A percentile compares a stretch with the other conserved stretches of the same genome.
Conservation (phyloP, 2,888 invertebrate species). For the Achlya flavicornis region DNA sequence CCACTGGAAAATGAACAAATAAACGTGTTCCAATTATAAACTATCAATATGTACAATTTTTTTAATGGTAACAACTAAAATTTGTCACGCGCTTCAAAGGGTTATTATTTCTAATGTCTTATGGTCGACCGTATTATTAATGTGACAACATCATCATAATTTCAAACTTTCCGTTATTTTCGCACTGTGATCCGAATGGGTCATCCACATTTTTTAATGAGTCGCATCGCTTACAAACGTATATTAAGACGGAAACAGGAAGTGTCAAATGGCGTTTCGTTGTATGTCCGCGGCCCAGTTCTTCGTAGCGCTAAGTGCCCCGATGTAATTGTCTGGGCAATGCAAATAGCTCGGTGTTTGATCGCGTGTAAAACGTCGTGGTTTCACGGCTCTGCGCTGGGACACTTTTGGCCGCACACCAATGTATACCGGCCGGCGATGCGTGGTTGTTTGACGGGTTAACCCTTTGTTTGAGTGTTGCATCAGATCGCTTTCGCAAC, state of each 20-base stretch:
- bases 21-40: slow-evolving; percentile 68
- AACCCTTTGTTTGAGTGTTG: slow-evolving; percentile 42
- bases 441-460: slow-evolving; percentile 60
- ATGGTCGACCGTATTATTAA: background rate
- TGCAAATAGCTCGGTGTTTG: slow-evolving; percentile 72
- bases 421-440: slow-evolving; percentile 45
- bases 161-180: slow-evolving; percentile 1
- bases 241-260: slow-evolving; percentile 77
- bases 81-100: background rate
- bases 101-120: background rate
- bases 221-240: slow-evolving; percentile 40
- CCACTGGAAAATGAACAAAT: slow-evolving; percentile 20
- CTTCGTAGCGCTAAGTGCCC: slow-evolving; percentile 74
- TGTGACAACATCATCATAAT: background rate
- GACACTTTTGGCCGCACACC: slow-evolving; percentile 43
- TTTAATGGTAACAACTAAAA: slow-evolving; percentile 22
- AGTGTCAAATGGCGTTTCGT: slow-evolving; percentile 81
- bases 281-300: slow-evolving; percentile 79
- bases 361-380: slow-evolving; percentile 45
- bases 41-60: slow-evolving; percentile 47
- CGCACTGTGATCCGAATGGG: slow-evolving; percentile 58
- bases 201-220: slow-evolving; percentile 27
- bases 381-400: slow-evolving; percentile 42
- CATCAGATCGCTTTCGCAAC: slow-evolving; percentile 21
- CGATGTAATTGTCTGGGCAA: slow-evolving; percentile 77